Evolutionary conservation across 2,113 vertebrate species (phyloP).

Genomic region (Trichomycterus rosablanca): DNA sequence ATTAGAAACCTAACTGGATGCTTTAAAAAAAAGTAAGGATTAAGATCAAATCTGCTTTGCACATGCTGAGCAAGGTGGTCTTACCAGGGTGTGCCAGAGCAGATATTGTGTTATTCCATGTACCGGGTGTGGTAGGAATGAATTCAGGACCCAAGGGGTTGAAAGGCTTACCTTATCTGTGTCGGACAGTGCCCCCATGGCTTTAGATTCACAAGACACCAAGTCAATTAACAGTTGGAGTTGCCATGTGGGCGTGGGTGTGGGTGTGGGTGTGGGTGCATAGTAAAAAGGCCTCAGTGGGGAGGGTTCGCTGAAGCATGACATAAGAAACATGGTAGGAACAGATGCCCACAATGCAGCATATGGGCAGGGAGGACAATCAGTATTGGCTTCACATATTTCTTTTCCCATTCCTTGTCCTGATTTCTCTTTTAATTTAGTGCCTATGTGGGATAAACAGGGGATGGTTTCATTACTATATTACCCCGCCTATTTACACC

Average conservation of each 20-base stretch:
- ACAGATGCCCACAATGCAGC: not conserved
- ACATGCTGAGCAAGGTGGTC: not conserved
- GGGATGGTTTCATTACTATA: too few species aligned
- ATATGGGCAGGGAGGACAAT: not conserved
- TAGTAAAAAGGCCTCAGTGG: conserved; percentile 4
- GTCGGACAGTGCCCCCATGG: conserved; percentile 31
- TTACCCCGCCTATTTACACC: too few species aligned
- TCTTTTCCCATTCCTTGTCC: too few species aligned
- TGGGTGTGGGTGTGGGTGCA: conserved; percentile 29
- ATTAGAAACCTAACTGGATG: not conserved
- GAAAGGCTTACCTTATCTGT: not conserved
- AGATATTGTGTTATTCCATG: not conserved
- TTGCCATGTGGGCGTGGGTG: conserved; percentile 36
- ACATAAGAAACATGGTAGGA: not conserved
- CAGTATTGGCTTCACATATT: too few species aligned
- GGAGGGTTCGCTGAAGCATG: not conserved
- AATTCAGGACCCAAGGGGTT: conserved; percentile 1
- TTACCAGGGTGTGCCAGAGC: not conserved
- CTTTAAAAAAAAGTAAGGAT: too few species aligned
- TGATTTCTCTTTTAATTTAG: too few species aligned
- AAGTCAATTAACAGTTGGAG: conserved; percentile 4
- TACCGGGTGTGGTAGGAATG: not conserved
- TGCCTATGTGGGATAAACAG: too few species aligned
- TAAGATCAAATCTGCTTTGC: too few species aligned
- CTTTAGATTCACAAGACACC: conserved; percentile 34